These are phyloP conservation scores for Oncorhynchus gorbuscha DNA, from an alignment of 2,113 vertebrate species.

Conservation along the genomic window DNA sequence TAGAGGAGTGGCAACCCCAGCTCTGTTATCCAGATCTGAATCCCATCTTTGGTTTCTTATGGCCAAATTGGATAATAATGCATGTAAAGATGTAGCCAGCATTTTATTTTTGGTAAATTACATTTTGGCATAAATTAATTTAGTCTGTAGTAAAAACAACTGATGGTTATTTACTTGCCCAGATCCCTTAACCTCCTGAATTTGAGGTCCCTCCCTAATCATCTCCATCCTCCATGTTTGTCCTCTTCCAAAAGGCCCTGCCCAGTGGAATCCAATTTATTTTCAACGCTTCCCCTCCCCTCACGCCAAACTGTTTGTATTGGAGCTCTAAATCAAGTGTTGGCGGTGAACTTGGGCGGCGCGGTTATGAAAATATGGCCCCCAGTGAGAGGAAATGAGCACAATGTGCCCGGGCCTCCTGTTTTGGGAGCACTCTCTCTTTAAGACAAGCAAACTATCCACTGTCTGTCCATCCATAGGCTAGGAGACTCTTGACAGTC, in stretches of 20 bases:
- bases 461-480: conserved; percentile 52
- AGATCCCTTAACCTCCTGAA: not conserved
- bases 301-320: conserved; percentile 69
- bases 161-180: not conserved
- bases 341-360: conserved; percentile 70
- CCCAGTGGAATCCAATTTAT: conserved; percentile 64
- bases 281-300: conserved; percentile 57
- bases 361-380: conserved; percentile 80
- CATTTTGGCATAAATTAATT: too few species aligned
- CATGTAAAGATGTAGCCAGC: too few species aligned
- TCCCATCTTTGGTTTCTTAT: too few species aligned
- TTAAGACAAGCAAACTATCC: conserved; percentile 57
- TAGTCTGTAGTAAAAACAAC: not conserved
- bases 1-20: too few species aligned
- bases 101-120: too few species aligned
- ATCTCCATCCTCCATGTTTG: conserved; percentile 50
- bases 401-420: conserved; percentile 64
- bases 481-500: conserved; percentile 45
- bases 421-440: conserved; percentile 54
- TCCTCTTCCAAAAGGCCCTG: conserved; percentile 48
- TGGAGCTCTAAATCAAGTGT: conserved; percentile 75
- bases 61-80: too few species aligned
- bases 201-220: not conserved
- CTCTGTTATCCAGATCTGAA: too few species aligned
- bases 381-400: conserved; percentile 74